Evolutionary conservation across 2,113 vertebrate genomes (phyloP), one percentile per base, ranked within the genome.

Genomic region (Aythya baeri): DNA sequence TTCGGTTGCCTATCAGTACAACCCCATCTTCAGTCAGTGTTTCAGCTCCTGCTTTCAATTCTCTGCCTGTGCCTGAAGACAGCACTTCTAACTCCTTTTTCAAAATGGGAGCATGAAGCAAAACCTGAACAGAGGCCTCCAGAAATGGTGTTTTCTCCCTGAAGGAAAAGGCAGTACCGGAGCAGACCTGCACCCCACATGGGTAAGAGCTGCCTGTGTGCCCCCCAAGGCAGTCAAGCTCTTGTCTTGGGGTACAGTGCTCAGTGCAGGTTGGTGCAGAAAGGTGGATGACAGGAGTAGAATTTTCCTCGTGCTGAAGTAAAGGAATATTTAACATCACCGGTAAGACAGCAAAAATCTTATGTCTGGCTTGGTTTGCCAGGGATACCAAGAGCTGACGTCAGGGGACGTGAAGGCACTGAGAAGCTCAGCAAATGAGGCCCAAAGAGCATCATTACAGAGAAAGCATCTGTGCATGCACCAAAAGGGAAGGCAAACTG

Each of bases 391-490:
- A 5, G 36, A 2, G 1, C 61, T 57, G 61, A 67, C 86, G 15
- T 67, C 49, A 77, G 65, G 77, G 25, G 50, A 83, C 9, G 2
- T 17, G 11, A 70, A 76, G 63, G 27, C 41, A 32, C 8, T 9
- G 34, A 89, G 38, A 82, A 78, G 55, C 34, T 88, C 36, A 59
- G 38, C 65, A 97, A 91, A 93, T 36, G 81, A 95, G 83, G 52
- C 92, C 80, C 88, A 86, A 70, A 73, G 91, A 83, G 86, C 86
- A 55, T 95, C 65, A 83, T 74, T 86, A 86, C 58, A 72, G 68
- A 86, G 20, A 72, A 86, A 75, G 16, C 57, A 82, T 63, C 61
- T 86, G 79, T 50, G 52, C 58, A 84, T 8, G 21, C 49, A 31
- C 78, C 43, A n/a, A 66, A 58, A 0, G 0, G 38, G 54, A 27